Evolutionary conservation across 1,140 invertebrate species (phyloP), one percentile per base, ranked within the genome.

Genomic region (Meloidogyne exigua): DNA sequence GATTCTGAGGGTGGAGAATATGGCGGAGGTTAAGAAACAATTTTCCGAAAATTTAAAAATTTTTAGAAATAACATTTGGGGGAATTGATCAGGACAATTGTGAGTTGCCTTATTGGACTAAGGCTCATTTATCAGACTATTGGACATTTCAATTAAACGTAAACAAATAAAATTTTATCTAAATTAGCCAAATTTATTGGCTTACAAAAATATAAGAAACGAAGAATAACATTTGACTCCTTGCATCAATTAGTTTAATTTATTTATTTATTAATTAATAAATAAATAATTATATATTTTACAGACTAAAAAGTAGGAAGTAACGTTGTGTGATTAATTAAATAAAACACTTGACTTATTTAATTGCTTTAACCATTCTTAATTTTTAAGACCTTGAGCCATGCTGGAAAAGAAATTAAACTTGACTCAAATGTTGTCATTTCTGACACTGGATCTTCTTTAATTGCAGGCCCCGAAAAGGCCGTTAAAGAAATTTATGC

Each of bases 371-470:
- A 32, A 32, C 28, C 36, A 7, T 39, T 39, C 10, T 39, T 7
- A 39, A 4, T 9, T 10, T n/a, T 57, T 57, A n/a, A 57, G 49
- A 7, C 18, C 18, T 7, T 57, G 18, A 57, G 49, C 9, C 49
- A 57, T 57, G 18, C 18, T n/a, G 49, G 49, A n/a, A 57, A 57
- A 7, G 4, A 18, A 57, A 57, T 57, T n/a, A n/a, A 57, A 1
- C 3, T 57, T 9, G 21, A 57, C 0, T n/a, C 49, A 57, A 57
- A 65, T 18, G 72, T 82, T 44, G 82, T 76, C 66, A 84, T 83
- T 69, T 84, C 82, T 28, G 82, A 83, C 79, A 83, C 82, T 21
- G 82, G 82, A 39, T 85, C 82, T 39, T 84, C 82, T 21, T 74
- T 81, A 65, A 82, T 82, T 68, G 21, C 44, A 18, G 81, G 74